phyloP scores from a whole-genome alignment of 2,888 invertebrate species.

The Apantesis nais region DNA sequence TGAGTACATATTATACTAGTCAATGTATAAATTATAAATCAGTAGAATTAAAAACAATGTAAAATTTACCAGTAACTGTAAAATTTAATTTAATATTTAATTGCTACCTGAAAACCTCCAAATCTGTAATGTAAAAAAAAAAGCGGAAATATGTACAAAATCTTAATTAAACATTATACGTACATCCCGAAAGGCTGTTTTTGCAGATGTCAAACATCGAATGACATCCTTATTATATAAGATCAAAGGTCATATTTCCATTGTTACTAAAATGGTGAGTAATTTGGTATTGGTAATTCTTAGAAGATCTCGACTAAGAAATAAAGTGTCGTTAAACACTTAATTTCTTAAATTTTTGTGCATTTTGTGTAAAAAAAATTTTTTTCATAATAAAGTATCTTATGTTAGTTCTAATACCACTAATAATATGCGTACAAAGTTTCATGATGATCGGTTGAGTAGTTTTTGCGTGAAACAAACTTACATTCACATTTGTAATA shows the following conservation, averaged over 20 bases:
- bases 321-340: no score
- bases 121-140: background rate
- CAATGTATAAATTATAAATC: background rate
- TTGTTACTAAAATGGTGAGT: background rate
- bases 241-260: background rate
- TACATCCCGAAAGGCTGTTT: background rate
- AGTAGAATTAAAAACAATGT: background rate
- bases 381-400: no score
- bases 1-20: background rate
- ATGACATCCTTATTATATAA: background rate
- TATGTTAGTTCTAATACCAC: no score
- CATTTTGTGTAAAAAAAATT: background rate
- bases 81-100: background rate
- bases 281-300: background rate
- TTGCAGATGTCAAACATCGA: background rate
- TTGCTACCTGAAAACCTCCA: background rate
- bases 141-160: background rate
- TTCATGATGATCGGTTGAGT: no score
- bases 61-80: background rate
- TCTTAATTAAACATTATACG: background rate
- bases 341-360: background rate
- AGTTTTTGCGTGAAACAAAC: no score
- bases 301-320: background rate
- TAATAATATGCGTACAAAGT: no score
- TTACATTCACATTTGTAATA: no score